A percentile compares a stretch with the other conserved stretches of the same genome.
Evolutionary conservation across 2,888 invertebrate species (phyloP).

Genomic region (Drosophila pseudotakahashii): DNA sequence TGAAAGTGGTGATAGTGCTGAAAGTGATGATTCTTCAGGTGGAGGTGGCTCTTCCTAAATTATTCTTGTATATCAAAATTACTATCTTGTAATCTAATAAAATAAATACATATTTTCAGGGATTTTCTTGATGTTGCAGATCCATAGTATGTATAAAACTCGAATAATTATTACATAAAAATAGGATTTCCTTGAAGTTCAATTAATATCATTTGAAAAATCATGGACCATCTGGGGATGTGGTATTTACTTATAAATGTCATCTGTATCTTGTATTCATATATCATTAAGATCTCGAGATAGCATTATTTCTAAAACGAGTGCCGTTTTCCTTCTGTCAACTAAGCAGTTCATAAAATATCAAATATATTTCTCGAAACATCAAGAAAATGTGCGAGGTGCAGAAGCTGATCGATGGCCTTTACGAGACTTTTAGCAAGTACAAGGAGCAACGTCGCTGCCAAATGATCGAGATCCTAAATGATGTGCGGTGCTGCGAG

Average conservation of each 20-base stretch:
- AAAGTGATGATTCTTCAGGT: not conserved
- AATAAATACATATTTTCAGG: no score
- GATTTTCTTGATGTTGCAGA: no score
- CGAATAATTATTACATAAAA: no score
- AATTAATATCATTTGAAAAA: no score
- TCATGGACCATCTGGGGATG: no score
- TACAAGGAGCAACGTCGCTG: conserved; percentile 42
- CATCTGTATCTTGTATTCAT: not conserved
- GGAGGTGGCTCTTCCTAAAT: not conserved
- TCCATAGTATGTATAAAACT: no score
- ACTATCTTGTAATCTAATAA: no score
- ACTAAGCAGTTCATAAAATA: not conserved
- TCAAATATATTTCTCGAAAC: not conserved
- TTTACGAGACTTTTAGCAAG: conserved; percentile 53
- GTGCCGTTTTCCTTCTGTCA: not conserved
- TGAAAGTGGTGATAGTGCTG: not conserved
- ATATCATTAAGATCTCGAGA: not conserved
- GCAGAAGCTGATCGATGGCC: conserved; percentile 43
- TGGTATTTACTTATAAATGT: no score
- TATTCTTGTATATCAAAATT: not conserved
- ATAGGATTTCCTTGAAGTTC: no score
- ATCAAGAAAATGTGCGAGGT: conserved; percentile 56
- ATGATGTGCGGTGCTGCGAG: conserved; percentile 56
- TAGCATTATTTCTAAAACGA: not conserved
- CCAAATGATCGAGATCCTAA: conserved; percentile 49